Evolutionary conservation across 2,888 invertebrate species (phyloP).

Genomic region (Stenodera caucasica): DNA sequence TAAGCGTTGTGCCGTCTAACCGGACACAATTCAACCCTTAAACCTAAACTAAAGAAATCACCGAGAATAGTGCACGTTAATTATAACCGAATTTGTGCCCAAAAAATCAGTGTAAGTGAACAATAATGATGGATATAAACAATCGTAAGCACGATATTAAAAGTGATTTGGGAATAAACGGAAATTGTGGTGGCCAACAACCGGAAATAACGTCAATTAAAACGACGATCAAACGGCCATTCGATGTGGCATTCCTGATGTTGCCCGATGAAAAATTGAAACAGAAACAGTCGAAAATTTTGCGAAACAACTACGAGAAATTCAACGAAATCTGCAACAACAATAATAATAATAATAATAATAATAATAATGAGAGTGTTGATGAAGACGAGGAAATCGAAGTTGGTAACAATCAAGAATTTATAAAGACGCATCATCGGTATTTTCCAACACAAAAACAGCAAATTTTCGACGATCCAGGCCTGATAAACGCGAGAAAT

Average conservation of each 20-base stretch:
- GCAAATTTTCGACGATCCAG: conserved; percentile 65
- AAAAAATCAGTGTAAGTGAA: conserved; percentile 43
- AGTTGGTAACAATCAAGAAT: conserved; percentile 42
- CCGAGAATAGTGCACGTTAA: too few species aligned
- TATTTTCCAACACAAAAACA: conserved; percentile 54
- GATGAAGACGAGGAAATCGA: conserved; percentile 52
- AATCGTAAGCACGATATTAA: conserved; percentile 53
- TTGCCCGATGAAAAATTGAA: conserved; percentile 82
- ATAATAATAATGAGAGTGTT: conserved; percentile 47
- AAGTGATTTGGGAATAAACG: conserved; percentile 53
- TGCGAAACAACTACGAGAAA: conserved; percentile 55
- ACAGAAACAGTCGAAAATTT: conserved; percentile 62
- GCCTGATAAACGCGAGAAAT: conserved; percentile 56
- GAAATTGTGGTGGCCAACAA: conserved; percentile 41
- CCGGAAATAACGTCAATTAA: conserved; percentile 50
- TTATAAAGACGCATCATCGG: conserved; percentile 37
- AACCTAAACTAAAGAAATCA: too few species aligned
- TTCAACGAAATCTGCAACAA: conserved; percentile 33
- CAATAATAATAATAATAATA: conserved; percentile 40
- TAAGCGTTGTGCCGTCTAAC: conserved; percentile 48
- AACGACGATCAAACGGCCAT: conserved; percentile 70
- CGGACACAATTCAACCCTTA: too few species aligned
- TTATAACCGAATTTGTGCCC: too few species aligned
- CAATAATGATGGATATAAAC: conserved; percentile 70
- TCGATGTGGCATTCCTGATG: conserved; percentile 89